Evolutionary conservation across 2,113 vertebrate genomes (phyloP).

Genomic region (Piaya cayana): DNA sequence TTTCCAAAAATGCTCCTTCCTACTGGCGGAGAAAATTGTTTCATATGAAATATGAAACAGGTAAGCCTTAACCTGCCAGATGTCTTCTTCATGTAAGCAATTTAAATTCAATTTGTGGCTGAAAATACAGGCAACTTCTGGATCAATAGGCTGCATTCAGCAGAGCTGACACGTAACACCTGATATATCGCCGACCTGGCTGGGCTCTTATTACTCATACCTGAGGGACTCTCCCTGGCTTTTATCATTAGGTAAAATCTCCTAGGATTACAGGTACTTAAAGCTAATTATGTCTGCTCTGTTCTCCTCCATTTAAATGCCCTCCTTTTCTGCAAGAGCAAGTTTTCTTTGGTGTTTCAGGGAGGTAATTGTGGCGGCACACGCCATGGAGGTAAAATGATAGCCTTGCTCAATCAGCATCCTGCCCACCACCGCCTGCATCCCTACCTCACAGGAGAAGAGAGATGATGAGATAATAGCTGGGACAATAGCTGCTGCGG

Average conservation of each 20-base stretch:
- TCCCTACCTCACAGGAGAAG: slow-evolving; percentile 6
- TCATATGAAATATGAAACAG: slow-evolving; percentile 69
- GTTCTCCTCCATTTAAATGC: slow-evolving; percentile 82
- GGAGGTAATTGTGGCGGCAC: slow-evolving; percentile 75
- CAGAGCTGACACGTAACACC: slow-evolving; percentile 83
- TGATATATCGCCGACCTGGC: slow-evolving; percentile 83
- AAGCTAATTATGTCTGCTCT: slow-evolving; percentile 91
- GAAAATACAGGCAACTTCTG: slow-evolving; percentile 68
- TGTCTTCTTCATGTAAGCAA: slow-evolving; percentile 71
- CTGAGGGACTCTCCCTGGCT: slow-evolving; percentile 84
- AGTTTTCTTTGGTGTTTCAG: slow-evolving; percentile 65
- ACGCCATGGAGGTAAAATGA: slow-evolving; percentile 74
- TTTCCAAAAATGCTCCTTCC: slow-evolving; percentile 23
- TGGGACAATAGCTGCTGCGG: slow-evolving; percentile 30
- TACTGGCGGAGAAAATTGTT: slow-evolving; percentile 36
- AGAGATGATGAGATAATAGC: slow-evolving; percentile 58
- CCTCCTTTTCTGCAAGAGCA: slow-evolving; percentile 77
- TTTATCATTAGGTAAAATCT: slow-evolving; percentile 85
- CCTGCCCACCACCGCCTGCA: not conserved
- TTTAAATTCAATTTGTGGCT: slow-evolving; percentile 82
- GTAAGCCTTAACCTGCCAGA: slow-evolving; percentile 74
- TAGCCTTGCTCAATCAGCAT: slow-evolving; percentile 44
- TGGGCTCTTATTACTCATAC: slow-evolving; percentile 78
- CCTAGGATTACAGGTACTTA: slow-evolving; percentile 96
- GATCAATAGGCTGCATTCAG: slow-evolving; percentile 90